Evolutionary conservation across 1,140 invertebrate genomes (phyloP).

Genomic region (Bombus polaris): DNA sequence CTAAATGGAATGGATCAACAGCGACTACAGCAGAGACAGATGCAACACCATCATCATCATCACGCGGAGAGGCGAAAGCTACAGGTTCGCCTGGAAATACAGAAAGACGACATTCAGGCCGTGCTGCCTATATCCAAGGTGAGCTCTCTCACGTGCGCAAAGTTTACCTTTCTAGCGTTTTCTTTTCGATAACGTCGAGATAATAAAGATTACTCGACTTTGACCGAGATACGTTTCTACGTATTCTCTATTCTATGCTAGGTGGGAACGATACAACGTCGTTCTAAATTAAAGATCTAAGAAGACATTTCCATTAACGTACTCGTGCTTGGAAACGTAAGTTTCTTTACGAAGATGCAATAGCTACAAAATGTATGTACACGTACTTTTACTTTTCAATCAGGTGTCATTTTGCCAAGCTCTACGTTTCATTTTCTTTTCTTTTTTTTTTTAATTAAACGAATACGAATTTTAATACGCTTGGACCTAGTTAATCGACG

Average conservation of each 20-base stretch:
- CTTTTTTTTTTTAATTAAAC: too few species aligned
- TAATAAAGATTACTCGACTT: conserved; percentile 1
- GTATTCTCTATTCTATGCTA: background rate
- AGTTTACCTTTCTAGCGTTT: background rate
- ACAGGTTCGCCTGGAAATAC: conserved; percentile 92
- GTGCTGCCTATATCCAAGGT: conserved; percentile 97
- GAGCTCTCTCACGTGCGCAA: conserved; percentile 57
- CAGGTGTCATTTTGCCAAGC: fast-evolving
- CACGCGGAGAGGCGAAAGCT: conserved; percentile 87
- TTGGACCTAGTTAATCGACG: too few species aligned
- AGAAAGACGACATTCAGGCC: conserved; percentile 97
- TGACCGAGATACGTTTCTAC: background rate
- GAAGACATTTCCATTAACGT: too few species aligned
- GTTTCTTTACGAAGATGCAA: too few species aligned
- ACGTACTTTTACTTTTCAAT: too few species aligned
- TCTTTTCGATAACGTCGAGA: background rate
- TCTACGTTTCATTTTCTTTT: background rate
- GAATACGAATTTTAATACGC: too few species aligned
- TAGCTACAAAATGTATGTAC: too few species aligned
- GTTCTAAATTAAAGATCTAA: too few species aligned
- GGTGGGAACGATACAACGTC: too few species aligned
- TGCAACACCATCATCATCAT: conserved; percentile 79
- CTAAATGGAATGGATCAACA: conserved; percentile 79
- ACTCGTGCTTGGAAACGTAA: too few species aligned
- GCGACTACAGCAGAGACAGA: conserved; percentile 83